A percentile compares a stretch with the other conserved stretches of the same genome.
Conservation (phyloP, 2,113 vertebrate genomes). For the Serilophus lunatus region DNA sequence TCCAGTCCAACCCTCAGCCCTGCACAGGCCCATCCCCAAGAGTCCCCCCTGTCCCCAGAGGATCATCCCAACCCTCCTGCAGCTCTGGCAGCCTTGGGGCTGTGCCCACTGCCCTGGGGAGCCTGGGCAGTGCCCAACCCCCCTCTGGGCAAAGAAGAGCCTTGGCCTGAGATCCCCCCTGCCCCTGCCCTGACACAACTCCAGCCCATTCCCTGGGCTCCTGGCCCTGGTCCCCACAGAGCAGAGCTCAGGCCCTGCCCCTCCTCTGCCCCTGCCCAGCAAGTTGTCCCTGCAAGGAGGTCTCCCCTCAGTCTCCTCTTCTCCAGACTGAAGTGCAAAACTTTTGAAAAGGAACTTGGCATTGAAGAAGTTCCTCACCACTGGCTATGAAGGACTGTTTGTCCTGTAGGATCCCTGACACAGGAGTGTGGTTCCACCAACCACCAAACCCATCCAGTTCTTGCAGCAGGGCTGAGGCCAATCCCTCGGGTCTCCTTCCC, state of each 20-base stretch:
- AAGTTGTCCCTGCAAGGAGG: not conserved
- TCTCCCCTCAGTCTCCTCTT: not conserved
- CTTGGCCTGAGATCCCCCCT: too few species aligned
- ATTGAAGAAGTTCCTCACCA: not conserved
- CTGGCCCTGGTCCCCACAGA: too few species aligned
- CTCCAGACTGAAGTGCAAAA: not conserved
- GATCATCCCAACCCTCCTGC: too few species aligned
- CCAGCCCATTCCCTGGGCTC: too few species aligned
- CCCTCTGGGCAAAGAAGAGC: too few species aligned
- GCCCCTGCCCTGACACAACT: too few species aligned
- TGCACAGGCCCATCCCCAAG: too few species aligned
- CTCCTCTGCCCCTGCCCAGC: not conserved
- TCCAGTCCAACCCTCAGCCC: too few species aligned
- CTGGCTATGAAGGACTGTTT: not conserved
- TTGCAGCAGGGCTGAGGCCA: not conserved
- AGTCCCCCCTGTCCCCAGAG: too few species aligned
- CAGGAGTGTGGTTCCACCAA: not conserved
- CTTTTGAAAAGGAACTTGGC: not conserved
- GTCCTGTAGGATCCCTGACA: not conserved
- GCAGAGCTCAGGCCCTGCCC: not conserved
- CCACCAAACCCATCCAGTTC: not conserved
- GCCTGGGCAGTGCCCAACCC: too few species aligned
- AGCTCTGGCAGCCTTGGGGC: too few species aligned
- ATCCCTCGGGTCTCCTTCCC: not conserved
- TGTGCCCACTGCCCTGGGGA: too few species aligned